These are phyloP conservation scores for Phataginus tetradactyla DNA, from an alignment of 2,797 vertebrate species.

Conservation along the genomic window DNA sequence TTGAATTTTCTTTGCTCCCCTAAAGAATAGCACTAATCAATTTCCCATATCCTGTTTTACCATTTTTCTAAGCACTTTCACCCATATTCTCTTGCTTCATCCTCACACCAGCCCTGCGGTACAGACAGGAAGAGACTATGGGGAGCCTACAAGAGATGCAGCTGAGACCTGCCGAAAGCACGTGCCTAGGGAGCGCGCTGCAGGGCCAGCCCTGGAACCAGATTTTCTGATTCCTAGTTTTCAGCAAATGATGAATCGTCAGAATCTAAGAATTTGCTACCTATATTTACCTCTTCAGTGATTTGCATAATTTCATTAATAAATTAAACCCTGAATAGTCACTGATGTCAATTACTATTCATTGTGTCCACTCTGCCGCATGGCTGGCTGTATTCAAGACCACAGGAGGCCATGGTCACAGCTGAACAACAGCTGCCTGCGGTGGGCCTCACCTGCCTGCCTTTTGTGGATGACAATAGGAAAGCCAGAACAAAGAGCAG, in stretches of 20 bases:
- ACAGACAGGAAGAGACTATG: background rate
- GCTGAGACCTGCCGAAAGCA: background rate
- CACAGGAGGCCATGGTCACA: background rate
- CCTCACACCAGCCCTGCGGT: background rate
- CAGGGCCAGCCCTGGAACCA: background rate
- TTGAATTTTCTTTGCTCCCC: background rate
- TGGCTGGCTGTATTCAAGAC: background rate
- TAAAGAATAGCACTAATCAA: background rate
- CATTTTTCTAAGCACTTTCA: background rate
- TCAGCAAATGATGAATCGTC: background rate
- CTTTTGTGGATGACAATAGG: background rate
- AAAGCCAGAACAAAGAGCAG: conserved; percentile 77
- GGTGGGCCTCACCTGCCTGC: background rate
- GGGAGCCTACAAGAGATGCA: background rate
- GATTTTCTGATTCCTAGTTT: background rate
- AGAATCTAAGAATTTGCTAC: background rate
- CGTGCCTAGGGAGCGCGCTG: fast-evolving
- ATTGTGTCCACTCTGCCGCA: background rate
- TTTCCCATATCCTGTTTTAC: background rate
- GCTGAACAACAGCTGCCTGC: background rate
- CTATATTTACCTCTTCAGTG: background rate
- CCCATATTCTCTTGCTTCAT: background rate
- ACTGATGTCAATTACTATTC: background rate
- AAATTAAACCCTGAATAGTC: conserved; percentile 26
- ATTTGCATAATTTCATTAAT: conserved; percentile 34